Base-by-base conservation (phyloP, 2,797 vertebrate genomes). In the Mionectes olivaceus region DNA sequence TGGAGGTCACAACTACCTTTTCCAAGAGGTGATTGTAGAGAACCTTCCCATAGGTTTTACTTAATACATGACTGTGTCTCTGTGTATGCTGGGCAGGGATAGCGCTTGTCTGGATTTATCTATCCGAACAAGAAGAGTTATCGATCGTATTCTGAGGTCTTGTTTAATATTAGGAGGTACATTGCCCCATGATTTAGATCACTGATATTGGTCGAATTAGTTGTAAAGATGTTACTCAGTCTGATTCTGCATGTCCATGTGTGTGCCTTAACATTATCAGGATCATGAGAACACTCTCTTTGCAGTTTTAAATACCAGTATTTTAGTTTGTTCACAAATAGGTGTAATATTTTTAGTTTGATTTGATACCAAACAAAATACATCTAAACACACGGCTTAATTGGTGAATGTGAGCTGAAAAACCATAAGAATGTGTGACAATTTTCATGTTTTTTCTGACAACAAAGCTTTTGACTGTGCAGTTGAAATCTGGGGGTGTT, bases 21-120 rank as follows among this genome's bases (percentile, higher is more conserved):
- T 43, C 32, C 15, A 43, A 18, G 17, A 44, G 41, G 30, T 39
- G 7, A 33, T 76, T 84, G 49, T 23, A 46, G 63, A 85, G 19
- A 63, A 44, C 27, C 3, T 57, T 76, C 43, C 43, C 13, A 8
- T 13, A 71, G 25, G 7, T 52, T 60, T 56, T 30, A 37, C 15
- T 55, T 84, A 56, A 56, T 43, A 56, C 33, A 27, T 0, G 1
- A 9, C 47, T 2, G 0, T 57, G 33, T 47, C 16, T 63, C 43
- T 77, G 11, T 61, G 30, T 70, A 23, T 52, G 32, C 33, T 52
- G 39, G 8, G 11, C 24, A 37, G 19, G 30, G 12, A 35, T 65
- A 81, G 56, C 19, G 43, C 10, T 83, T 67, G 30, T 56, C 65
- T 80, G 30, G 1, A n/a, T 76, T 80, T 71, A 52, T 67, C 24